Conservation (phyloP, 2,888 invertebrate genomes). For the Parnassius apollo region DNA sequence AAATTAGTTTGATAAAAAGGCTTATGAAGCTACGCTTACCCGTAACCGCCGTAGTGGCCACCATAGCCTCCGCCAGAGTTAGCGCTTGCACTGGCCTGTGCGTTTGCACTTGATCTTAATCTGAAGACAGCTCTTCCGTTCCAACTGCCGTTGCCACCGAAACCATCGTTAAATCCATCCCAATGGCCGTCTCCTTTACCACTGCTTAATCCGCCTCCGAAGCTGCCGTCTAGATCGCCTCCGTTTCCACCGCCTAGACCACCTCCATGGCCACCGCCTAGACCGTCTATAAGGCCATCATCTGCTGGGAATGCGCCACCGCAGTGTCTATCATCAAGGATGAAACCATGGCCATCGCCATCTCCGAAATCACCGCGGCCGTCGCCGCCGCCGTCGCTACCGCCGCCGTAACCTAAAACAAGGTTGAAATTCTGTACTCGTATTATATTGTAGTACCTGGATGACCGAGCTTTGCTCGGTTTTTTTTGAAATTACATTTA, state of each 20-base stretch:
- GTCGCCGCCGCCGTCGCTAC: conserved; percentile 36
- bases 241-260: conserved; percentile 37
- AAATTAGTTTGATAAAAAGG: background rate
- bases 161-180: conserved; percentile 26
- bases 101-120: conserved; percentile 25
- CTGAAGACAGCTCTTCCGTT: conserved; percentile 28
- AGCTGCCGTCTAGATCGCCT: conserved; percentile 23
- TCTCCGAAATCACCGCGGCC: conserved; percentile 33
- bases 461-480: too few species aligned
- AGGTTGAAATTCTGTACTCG: too few species aligned
- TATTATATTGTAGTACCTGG: too few species aligned
- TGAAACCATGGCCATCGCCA: conserved; percentile 44
- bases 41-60: conserved; percentile 27
- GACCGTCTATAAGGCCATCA: conserved; percentile 31
- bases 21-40: conserved; percentile 15
- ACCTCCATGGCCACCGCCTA: conserved; percentile 31
- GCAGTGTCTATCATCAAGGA: conserved; percentile 28
- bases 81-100: conserved; percentile 33
- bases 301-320: conserved; percentile 35
- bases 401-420: conserved; percentile 38
- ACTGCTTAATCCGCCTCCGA: conserved; percentile 35
- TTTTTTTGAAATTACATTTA: too few species aligned
- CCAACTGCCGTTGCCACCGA: conserved; percentile 34
- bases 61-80: conserved; percentile 26
- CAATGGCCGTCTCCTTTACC: conserved; percentile 22